Evolutionary conservation across 1,140 invertebrate genomes (phyloP), one percentile per base, ranked within the genome.

Genomic region (Pseudoatta argentina): DNA sequence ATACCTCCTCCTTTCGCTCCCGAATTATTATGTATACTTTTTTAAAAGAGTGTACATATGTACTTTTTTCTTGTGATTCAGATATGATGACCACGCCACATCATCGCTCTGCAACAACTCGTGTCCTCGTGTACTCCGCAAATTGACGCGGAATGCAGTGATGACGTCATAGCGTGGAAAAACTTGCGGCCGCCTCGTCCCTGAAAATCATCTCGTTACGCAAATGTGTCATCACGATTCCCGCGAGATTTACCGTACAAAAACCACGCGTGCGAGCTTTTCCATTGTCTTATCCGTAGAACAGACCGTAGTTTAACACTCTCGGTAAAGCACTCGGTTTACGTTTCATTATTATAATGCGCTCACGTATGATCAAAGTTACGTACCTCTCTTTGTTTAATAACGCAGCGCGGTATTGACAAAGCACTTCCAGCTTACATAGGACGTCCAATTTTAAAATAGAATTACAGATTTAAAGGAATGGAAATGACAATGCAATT

Each of bases 211-310:
- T 71, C 77, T 81, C 77, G 77, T 81, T 81, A 71, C 48, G 48
- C 77, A 81, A 81, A 81, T 69, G 48, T 55, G 64, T 81, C 77
- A 71, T 79, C 77, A 67, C 61, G 61, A 67, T 39, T 67, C 63
- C 64, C 77, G 48, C 48, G 77, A 81, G 77, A 81, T 69, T 81
- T 39, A 51, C 12, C 14, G 48, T 51, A 51, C 27, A 79, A 67
- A 79, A 79, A 34, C 55, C 57, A 7, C 59, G 39, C 61, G 30
- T 16, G 63, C 64, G 12, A 44, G 30, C 21, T 44, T 34, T 57
- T 14, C 64, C 77, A 71, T 71, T 66, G 76, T 78, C 39, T 66
- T 44, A 12, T 7, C 44, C 51, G 48, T 7, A 39, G 12, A 30
- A n/a, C 27, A 7, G 16, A 7, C 21, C 1, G 6, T 8, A 5